These are phyloP conservation scores for Pseudochaenichthys georgianus DNA, from an alignment of 2,797 vertebrate species.

Conservation along the genomic window DNA sequence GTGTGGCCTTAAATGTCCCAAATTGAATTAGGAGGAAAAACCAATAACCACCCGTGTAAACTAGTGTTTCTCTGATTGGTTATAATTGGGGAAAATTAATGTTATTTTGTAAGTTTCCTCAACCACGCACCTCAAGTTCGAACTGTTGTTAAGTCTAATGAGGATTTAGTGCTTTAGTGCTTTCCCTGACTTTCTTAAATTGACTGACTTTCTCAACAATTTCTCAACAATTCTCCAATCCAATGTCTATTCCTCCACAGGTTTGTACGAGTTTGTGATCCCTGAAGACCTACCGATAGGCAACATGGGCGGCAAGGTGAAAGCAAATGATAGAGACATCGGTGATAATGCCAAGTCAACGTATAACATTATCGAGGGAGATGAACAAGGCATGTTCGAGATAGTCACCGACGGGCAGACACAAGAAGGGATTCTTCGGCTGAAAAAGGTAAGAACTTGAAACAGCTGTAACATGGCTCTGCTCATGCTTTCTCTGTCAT, in stretches of 20 bases:
- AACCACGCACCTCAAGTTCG: constrained; percentile 39
- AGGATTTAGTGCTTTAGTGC: constrained; percentile 27
- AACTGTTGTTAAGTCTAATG: constrained; percentile 33
- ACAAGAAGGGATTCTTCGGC: constrained; percentile 94
- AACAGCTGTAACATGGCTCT: background rate
- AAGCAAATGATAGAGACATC: constrained; percentile 94
- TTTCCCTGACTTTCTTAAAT: constrained; percentile 18
- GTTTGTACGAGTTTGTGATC: constrained; percentile 95
- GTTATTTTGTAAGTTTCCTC: constrained; percentile 45
- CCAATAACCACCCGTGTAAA: constrained; percentile 26
- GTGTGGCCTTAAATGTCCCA: background rate
- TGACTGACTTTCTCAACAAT: no score
- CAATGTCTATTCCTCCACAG: constrained; percentile 73
- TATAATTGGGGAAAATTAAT: constrained; percentile 57
- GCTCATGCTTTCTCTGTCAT: background rate
- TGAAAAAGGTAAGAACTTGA: constrained; percentile 90
- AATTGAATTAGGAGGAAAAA: constrained; percentile 27
- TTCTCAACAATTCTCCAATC: constrained; percentile 26
- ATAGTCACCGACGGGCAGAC: constrained; percentile 91
- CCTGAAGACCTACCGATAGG: constrained; percentile 92
- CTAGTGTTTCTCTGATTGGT: constrained; percentile 41
- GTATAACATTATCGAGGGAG: constrained; percentile 94
- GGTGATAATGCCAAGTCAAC: constrained; percentile 95
- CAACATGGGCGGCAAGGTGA: constrained; percentile 92
- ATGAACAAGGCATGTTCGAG: constrained; percentile 93